phyloP scores from a whole-genome alignment of 2,113 vertebrate species.

The Catharus bicknelli region DNA sequence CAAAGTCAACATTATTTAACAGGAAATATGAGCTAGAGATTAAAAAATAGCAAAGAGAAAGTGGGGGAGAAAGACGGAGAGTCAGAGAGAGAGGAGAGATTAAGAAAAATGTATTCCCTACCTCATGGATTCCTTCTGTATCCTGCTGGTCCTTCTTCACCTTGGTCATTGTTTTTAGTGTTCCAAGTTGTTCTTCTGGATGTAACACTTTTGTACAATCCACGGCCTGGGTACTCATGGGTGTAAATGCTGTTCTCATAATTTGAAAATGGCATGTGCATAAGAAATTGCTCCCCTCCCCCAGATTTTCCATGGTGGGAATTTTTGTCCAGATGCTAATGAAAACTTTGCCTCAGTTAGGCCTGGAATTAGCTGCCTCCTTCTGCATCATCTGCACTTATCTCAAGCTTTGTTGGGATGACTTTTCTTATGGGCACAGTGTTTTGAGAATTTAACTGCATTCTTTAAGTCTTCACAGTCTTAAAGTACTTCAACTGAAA shows the following conservation, averaged over 20 bases:
- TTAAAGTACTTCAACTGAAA: not conserved
- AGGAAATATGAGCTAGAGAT: not conserved
- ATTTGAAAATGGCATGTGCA: not conserved
- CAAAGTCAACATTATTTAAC: not conserved
- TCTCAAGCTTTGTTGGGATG: not conserved
- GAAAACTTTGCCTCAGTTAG: not conserved
- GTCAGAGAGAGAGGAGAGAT: not conserved
- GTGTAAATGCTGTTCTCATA: not conserved
- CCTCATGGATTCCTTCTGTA: fast-evolving
- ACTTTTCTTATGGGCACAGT: not conserved
- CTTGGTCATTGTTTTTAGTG: not conserved
- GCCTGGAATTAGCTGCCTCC: not conserved
- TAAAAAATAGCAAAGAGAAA: not conserved
- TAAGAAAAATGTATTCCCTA: not conserved
- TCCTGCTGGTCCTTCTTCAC: not conserved
- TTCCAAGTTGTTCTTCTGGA: not conserved
- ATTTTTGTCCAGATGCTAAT: not conserved
- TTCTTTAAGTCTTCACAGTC: not conserved
- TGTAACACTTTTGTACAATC: no score
- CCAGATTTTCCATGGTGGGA: not conserved
- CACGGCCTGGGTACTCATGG: not conserved
- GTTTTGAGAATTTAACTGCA: not conserved
- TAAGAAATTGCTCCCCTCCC: not conserved
- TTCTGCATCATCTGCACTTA: not conserved
- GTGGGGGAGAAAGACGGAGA: not conserved